Conservation (phyloP, 2,888 invertebrate species). For the Hypolimnas misippus region DNA sequence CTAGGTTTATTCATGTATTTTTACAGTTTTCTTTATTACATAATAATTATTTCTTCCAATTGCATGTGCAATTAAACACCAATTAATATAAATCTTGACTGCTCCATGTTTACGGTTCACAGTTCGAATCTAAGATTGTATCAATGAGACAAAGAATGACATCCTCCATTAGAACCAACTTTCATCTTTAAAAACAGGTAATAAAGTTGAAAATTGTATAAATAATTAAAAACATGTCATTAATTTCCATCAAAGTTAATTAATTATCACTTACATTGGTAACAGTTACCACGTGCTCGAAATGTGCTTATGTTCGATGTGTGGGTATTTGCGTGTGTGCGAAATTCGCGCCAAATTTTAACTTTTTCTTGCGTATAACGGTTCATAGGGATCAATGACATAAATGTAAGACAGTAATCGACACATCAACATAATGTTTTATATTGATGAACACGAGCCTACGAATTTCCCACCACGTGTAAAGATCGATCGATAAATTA, state of each 20-base stretch:
- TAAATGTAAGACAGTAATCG: too few species aligned
- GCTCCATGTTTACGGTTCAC: conserved; percentile 16
- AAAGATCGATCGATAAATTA: too few species aligned
- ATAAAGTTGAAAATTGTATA: neutral
- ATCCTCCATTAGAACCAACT: neutral
- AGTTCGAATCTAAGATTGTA: conserved; percentile 16
- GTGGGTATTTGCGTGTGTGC: neutral
- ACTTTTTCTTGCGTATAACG: too few species aligned
- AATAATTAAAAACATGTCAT: neutral
- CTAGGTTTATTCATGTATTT: too few species aligned
- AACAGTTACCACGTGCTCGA: neutral
- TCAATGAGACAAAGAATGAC: neutral
- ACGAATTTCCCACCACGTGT: too few species aligned
- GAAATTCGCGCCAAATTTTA: too few species aligned
- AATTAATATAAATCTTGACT: conserved; percentile 1
- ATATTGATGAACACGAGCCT: too few species aligned
- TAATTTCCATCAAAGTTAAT: neutral
- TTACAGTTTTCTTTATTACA: too few species aligned
- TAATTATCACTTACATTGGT: neutral
- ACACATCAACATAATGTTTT: too few species aligned
- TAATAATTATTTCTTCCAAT: neutral
- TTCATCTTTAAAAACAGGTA: neutral
- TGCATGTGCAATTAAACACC: neutral
- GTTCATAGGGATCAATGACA: too few species aligned
- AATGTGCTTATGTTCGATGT: neutral